Percentiles rank a stretch among this genome's conserved stretches.
These are phyloP conservation scores for Hycleus phaleratus DNA, from an alignment of 1,140 invertebrate genomes.

Conservation along the genomic window DNA sequence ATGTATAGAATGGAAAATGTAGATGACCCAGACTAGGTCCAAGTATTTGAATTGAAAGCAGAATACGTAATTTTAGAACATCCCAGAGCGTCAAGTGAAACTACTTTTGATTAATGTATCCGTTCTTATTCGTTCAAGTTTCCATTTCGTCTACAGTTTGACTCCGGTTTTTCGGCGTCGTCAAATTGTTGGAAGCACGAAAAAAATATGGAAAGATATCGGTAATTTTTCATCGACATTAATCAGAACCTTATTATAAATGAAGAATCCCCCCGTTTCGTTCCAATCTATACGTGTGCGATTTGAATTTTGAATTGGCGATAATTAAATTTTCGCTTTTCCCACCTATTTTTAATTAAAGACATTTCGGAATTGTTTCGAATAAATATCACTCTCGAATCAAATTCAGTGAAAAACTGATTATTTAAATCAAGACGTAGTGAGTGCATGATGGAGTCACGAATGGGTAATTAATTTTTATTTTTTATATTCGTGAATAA, in stretches of 20 bases:
- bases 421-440: no score
- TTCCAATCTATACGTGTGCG: no score
- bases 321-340: no score
- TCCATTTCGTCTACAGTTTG: conserved; percentile 3
- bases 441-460: no score
- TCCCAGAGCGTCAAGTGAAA: conserved; percentile 9
- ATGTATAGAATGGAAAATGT: conserved; percentile 6
- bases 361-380: no score
- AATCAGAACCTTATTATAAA: not conserved
- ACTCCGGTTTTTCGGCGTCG: conserved; percentile 3
- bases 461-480: no score
- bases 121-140: conserved; percentile 8
- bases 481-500: no score
- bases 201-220: conserved; percentile 5
- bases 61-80: conserved; percentile 9
- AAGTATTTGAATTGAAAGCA: conserved; percentile 14
- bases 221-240: conserved; percentile 6
- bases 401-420: no score
- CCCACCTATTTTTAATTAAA: no score
- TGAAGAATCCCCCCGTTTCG: no score
- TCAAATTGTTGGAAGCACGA: not conserved
- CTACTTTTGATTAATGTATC: conserved; percentile 16
- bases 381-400: no score
- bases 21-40: conserved; percentile 6
- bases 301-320: no score